A percentile compares a stretch with the other conserved stretches of the same genome.
Evolutionary conservation across 2,797 vertebrate genomes (phyloP).

Genomic region (Oryzias sinensis): DNA sequence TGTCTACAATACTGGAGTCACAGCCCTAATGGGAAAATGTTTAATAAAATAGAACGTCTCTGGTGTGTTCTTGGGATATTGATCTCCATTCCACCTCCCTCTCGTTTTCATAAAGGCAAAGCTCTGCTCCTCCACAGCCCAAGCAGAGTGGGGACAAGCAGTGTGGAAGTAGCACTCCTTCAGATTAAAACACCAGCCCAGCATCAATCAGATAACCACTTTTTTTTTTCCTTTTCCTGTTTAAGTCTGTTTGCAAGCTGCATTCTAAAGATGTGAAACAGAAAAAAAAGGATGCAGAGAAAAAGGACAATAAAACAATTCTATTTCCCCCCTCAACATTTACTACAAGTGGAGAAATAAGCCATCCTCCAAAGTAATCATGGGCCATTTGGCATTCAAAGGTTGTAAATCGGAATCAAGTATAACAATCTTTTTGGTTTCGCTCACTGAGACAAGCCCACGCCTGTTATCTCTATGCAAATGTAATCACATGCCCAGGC

Average conservation of each 20-base stretch:
- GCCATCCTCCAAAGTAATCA: constrained; percentile 59
- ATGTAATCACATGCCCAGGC: constrained; percentile 54
- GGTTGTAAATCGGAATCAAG: constrained; percentile 55
- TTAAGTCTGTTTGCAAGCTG: constrained; percentile 25
- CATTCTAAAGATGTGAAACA: constrained; percentile 24
- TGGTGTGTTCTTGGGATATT: constrained; percentile 70
- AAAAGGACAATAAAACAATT: constrained; percentile 25
- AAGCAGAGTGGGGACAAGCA: constrained; percentile 43
- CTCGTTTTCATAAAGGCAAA: constrained; percentile 58
- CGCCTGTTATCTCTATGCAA: constrained; percentile 49
- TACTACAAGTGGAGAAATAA: constrained; percentile 36
- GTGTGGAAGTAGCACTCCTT: constrained; percentile 65
- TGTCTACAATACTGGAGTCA: constrained; percentile 61
- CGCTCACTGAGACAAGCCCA: constrained; percentile 40
- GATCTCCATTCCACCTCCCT: constrained; percentile 67
- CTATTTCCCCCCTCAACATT: constrained; percentile 39
- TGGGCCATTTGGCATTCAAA: constrained; percentile 58
- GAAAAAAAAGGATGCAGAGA: constrained; percentile 21
- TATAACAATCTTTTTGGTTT: constrained; percentile 30
- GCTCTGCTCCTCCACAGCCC: constrained; percentile 43
- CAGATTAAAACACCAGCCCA: constrained; percentile 69
- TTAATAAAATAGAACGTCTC: constrained; percentile 80
- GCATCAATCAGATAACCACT: constrained; percentile 70
- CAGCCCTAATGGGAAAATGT: constrained; percentile 75
- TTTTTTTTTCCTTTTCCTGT: constrained; percentile 24